Conservation (phyloP, 2,797 vertebrate species). For the Sebastes taczanowskii region DNA sequence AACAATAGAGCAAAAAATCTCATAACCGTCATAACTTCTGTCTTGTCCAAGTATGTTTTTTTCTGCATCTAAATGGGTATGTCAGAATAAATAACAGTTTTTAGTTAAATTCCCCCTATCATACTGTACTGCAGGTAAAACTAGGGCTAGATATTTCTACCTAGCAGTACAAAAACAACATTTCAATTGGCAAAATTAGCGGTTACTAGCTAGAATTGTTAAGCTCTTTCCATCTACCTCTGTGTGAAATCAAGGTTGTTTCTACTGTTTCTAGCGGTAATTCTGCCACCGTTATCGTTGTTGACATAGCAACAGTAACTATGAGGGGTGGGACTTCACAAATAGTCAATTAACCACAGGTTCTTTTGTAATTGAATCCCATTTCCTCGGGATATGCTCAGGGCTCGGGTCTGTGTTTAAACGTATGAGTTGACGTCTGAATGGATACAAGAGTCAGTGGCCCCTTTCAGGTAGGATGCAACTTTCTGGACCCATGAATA, state of each 20-base stretch:
- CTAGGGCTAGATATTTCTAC: background rate
- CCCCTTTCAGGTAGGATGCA: conserved; percentile 24
- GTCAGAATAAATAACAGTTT: background rate
- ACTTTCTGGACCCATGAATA: conserved; percentile 37
- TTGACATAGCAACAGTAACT: background rate
- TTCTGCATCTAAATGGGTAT: background rate
- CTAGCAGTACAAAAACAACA: background rate
- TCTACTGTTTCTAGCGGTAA: background rate
- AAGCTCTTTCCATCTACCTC: background rate
- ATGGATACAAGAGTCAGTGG: conserved; percentile 16
- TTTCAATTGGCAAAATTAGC: background rate
- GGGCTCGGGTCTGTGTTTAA: background rate
- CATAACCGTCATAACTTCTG: background rate
- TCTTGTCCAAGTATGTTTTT: background rate
- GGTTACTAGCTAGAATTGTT: background rate
- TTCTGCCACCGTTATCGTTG: background rate
- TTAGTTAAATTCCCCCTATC: background rate
- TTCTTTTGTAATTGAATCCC: background rate
- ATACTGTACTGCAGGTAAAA: background rate
- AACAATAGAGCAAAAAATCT: background rate
- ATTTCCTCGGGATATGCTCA: background rate
- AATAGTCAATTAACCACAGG: background rate
- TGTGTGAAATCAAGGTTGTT: background rate
- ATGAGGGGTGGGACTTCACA: background rate
- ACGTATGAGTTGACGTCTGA: conserved; percentile 10